Evolutionary conservation across 2,888 invertebrate species (phyloP).

Genomic region (Orthosia cruda): DNA sequence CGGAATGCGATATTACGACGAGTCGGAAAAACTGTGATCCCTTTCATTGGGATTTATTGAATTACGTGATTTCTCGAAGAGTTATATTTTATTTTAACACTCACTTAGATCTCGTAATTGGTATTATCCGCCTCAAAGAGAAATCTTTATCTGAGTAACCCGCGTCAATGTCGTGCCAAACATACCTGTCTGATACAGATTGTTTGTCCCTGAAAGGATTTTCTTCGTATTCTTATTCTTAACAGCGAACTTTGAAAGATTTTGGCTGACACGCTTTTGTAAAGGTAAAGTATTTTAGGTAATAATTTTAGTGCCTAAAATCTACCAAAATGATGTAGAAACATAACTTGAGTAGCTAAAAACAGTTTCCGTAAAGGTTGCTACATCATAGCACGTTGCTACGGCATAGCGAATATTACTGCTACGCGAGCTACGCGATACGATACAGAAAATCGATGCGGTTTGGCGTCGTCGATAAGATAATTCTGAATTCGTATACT

Average conservation of each 20-base stretch:
- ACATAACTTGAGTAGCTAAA: not conserved
- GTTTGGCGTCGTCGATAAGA: not conserved
- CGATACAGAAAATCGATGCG: not conserved
- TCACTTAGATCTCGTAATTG: constrained; percentile 51
- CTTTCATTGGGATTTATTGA: constrained; percentile 82
- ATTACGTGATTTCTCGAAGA: constrained; percentile 66
- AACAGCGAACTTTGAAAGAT: constrained; percentile 49
- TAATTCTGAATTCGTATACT: not conserved
- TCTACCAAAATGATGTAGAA: not conserved
- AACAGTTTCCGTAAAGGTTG: constrained; percentile 1
- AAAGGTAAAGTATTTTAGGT: constrained; percentile 15
- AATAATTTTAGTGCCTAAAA: constrained; percentile 6
- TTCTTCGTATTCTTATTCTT: constrained; percentile 57
- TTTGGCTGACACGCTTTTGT: constrained; percentile 15
- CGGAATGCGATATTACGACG: constrained; percentile 78
- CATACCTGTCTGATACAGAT: constrained; percentile 55
- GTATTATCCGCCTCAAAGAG: constrained; percentile 52
- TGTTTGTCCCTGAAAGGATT: constrained; percentile 60
- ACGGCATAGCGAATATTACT: constrained; percentile 17
- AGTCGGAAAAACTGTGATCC: constrained; percentile 80
- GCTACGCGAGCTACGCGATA: constrained; percentile 29
- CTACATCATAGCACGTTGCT: not conserved
- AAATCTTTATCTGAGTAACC: constrained; percentile 69
- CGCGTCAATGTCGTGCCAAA: constrained; percentile 63
- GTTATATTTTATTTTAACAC: constrained; percentile 39